Evolutionary conservation across 2,797 vertebrate species (phyloP).

Genomic region (Decapterus maruadsi): DNA sequence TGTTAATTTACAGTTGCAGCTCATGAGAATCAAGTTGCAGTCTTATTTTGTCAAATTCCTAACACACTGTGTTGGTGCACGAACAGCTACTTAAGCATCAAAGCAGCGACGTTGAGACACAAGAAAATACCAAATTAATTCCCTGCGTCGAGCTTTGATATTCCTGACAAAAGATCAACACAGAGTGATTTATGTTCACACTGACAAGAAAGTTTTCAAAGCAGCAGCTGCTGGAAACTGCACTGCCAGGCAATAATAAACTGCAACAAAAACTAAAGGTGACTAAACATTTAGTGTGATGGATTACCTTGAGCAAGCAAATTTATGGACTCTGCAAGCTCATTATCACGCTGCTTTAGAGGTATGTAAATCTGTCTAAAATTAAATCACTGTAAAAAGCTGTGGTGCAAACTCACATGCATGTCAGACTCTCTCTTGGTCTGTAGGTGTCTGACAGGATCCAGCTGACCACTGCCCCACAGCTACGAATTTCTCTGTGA

Average conservation of each 20-base stretch:
- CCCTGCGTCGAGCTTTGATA: not conserved
- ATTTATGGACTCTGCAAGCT: conserved; percentile 3
- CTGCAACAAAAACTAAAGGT: not conserved
- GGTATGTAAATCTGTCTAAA: not conserved
- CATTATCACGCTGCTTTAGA: conserved; percentile 5
- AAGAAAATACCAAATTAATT: not conserved
- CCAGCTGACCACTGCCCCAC: conserved; percentile 4
- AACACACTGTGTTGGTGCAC: not conserved
- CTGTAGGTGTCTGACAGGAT: conserved; percentile 21
- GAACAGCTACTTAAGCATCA: not conserved
- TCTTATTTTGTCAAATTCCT: not conserved
- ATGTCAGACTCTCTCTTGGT: conserved; percentile 15
- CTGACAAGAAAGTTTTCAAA: not conserved
- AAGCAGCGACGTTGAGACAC: not conserved
- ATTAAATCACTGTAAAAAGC: not conserved
- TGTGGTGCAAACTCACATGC: not conserved
- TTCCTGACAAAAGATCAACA: not conserved
- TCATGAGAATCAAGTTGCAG: not conserved
- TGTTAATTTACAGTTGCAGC: not conserved
- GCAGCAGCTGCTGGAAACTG: not conserved
- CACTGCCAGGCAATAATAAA: not conserved
- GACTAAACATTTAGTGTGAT: conserved; percentile 14
- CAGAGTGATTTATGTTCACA: not conserved
- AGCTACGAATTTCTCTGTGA: conserved; percentile 17
- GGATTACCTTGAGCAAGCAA: not conserved